Conservation (phyloP, 2,113 vertebrate species). For the Gnathonemus longibarbis region DNA sequence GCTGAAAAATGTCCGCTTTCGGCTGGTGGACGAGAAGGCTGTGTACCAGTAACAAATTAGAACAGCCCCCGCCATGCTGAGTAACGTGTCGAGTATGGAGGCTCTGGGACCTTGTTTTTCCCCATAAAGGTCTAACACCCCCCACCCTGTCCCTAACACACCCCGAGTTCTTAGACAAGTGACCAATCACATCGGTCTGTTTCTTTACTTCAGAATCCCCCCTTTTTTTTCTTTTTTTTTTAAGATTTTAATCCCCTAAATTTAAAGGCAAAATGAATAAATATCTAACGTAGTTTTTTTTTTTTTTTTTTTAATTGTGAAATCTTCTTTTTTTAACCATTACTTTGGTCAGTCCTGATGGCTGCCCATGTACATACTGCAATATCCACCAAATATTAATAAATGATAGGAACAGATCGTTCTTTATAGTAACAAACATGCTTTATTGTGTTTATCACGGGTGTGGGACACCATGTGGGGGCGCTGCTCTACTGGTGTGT, state of each 20-base stretch:
- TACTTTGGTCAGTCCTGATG: slow-evolving; percentile 33
- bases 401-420: slow-evolving; percentile 52
- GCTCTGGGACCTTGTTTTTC: neutral
- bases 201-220: neutral
- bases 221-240: neutral
- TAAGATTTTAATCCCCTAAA: slow-evolving; percentile 44
- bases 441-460: neutral
- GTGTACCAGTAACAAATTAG: slow-evolving; percentile 20
- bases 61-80: slow-evolving; percentile 7
- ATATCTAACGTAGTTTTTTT: slow-evolving; percentile 16
- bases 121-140: neutral
- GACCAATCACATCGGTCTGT: neutral
- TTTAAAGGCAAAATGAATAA: slow-evolving; percentile 23
- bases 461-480: neutral
- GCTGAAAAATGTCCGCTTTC: neutral
- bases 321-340: slow-evolving; percentile 23
- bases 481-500: neutral
- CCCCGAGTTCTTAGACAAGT: neutral
- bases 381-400: slow-evolving; percentile 41
- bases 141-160: neutral
- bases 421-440: neutral
- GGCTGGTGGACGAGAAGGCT: neutral
- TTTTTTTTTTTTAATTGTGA: slow-evolving; percentile 32
- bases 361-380: slow-evolving; percentile 38
- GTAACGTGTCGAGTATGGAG: neutral